Evolutionary conservation across 1,140 invertebrate species (phyloP).

Genomic region (Hylaeus volcanicus): DNA sequence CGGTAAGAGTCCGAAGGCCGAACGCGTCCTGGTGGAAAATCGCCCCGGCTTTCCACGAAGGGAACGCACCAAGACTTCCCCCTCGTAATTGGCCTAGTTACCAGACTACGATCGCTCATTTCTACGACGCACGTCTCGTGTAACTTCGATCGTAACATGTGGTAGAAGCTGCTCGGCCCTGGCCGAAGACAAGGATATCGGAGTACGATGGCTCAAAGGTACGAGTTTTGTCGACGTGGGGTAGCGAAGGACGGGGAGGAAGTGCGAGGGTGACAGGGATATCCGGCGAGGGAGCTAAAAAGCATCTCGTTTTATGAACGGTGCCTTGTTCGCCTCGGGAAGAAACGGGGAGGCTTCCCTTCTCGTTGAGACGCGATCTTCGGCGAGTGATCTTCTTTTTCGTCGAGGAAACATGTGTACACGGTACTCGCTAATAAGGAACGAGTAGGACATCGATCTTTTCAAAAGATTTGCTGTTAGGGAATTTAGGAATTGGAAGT

Average conservation of each 20-base stretch:
- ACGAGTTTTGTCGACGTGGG: conserved; percentile 51
- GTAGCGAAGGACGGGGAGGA: conserved; percentile 9
- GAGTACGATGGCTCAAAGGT: conserved; percentile 41
- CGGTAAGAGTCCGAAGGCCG: background rate
- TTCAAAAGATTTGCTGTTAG: background rate
- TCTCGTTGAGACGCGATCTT: background rate
- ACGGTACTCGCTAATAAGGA: background rate
- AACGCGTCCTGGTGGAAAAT: background rate
- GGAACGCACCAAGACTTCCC: background rate
- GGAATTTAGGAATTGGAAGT: no score
- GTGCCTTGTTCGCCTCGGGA: background rate
- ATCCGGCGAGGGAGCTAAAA: background rate
- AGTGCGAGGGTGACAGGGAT: background rate
- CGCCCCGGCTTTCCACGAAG: background rate
- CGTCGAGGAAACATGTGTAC: background rate
- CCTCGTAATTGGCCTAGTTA: conserved; percentile 15
- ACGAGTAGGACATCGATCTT: background rate
- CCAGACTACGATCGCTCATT: conserved; percentile 39
- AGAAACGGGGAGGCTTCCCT: background rate
- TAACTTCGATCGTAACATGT: conserved; percentile 14
- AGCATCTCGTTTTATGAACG: conserved; percentile 20
- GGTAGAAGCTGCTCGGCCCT: background rate
- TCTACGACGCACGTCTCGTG: conserved; percentile 21
- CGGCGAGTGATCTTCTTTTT: background rate
- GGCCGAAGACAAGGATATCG: background rate